Base-by-base conservation (phyloP, 2,888 invertebrate species). In the Caenorhabditis auriculariae region DNA sequence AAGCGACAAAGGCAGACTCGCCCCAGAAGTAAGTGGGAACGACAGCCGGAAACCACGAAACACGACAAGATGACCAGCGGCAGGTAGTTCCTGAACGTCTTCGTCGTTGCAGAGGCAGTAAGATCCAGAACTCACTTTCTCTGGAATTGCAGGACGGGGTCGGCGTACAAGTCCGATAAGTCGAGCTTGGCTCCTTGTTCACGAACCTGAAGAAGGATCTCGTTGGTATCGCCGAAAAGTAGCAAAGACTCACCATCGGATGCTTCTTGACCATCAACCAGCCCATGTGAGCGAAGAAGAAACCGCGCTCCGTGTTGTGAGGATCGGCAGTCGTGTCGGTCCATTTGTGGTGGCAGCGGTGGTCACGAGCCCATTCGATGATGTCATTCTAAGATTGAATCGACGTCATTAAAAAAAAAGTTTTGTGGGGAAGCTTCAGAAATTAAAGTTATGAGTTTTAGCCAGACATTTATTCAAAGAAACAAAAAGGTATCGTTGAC, bases 251-350 rank as follows among this genome's bases (percentile, higher is more conserved):
- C 5, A 56, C 45, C 42, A 47, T 47, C 51, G 69, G 69, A 82
- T 94, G 94, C 82, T 95, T 94, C 74, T 88, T 87, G 23, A 82
- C 81, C 54, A 94, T 84, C 62, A 95, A 86, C 95, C 95, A 95
- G 58, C 95, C 95, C 75, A 94, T 87, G 83, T 95, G 95, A 0
- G 93, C 88, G 85, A 94, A 95, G 87, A 94, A 94, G 85, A 95
- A 93, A 42, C 70, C 67, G 26, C 93, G 86, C 49, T 85, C 90
- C 2, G 92, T 91, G 82, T 93, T 92, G 82, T 93, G 92, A 0
- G 93, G 93, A 84, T 93, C 93, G 0, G 92, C 93, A 82, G 93
- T 89, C 0, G 93, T 93, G 82, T 93, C 93, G 21, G 90, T 90
- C 84, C 88, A 93, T 83, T 93, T 93, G 85, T 93, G 93, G 82